Percentiles rank a stretch among this genome's conserved stretches.
Evolutionary conservation across 2,797 vertebrate genomes (phyloP).

Genomic region (Staurois parvus): DNA sequence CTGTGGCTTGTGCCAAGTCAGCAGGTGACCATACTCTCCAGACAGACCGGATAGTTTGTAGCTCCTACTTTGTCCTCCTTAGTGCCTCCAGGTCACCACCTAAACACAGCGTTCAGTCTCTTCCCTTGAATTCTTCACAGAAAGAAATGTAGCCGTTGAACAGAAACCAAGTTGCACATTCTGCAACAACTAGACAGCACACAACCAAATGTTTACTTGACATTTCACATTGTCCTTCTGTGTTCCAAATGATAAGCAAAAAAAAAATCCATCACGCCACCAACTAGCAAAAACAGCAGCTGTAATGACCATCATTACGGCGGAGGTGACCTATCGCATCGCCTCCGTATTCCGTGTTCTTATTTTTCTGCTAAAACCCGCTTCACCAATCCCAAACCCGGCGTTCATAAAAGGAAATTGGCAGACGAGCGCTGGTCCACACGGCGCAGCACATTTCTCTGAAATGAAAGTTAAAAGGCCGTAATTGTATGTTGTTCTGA

Average conservation of each 20-base stretch:
- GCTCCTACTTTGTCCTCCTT: too few species aligned
- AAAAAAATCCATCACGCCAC: neutral
- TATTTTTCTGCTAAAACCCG: neutral
- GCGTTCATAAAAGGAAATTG: neutral
- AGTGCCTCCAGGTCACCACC: too few species aligned
- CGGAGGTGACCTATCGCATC: neutral
- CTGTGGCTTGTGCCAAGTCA: too few species aligned
- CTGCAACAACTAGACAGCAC: too few species aligned
- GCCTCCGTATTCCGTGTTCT: neutral
- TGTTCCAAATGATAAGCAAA: neutral
- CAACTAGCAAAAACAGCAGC: neutral
- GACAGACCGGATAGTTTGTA: too few species aligned
- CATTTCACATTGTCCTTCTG: too few species aligned
- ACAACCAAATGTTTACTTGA: too few species aligned
- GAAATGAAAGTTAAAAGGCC: neutral
- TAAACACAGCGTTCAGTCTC: too few species aligned
- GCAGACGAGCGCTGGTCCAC: neutral
- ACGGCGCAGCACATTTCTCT: neutral
- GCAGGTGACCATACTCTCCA: too few species aligned
- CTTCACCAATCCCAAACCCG: neutral
- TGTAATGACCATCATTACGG: neutral
- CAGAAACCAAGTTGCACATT: too few species aligned
- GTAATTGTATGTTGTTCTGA: neutral
- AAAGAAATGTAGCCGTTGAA: too few species aligned
- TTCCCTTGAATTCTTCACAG: too few species aligned